Evolutionary conservation across 2,797 vertebrate genomes (phyloP).

Genomic region (Diplodus puntazzo): DNA sequence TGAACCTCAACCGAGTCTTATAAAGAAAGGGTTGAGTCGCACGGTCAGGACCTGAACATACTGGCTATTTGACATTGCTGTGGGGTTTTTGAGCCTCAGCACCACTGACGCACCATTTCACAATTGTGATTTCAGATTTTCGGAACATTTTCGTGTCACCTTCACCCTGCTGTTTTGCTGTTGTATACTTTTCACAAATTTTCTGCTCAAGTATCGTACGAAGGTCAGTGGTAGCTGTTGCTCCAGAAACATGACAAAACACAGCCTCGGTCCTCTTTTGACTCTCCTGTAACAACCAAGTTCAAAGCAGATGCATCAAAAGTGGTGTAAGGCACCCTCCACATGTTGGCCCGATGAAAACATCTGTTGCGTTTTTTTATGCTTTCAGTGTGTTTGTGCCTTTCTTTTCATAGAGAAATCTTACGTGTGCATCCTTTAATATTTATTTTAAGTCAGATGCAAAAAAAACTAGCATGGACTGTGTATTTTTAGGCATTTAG

Average conservation of each 20-base stretch:
- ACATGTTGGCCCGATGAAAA: constrained; percentile 27
- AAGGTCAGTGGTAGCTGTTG: constrained; percentile 40
- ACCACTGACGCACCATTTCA: constrained; percentile 15
- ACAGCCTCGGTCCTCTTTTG: constrained; percentile 30
- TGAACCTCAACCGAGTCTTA: constrained; percentile 19
- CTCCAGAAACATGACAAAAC: constrained; percentile 41
- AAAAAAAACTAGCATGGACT: constrained; percentile 21
- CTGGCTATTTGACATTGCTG: constrained; percentile 4
- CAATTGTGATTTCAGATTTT: constrained; percentile 1
- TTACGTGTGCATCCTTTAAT: too few relatives aligned
- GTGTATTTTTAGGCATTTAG: constrained; percentile 5
- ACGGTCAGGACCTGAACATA: constrained; percentile 20
- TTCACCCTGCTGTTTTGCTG: not conserved
- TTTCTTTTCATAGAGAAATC: constrained; percentile 14
- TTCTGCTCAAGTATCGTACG: not conserved
- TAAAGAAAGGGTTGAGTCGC: not conserved
- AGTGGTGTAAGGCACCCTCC: constrained; percentile 41
- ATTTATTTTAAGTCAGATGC: not conserved
- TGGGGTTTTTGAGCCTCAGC: constrained; percentile 27
- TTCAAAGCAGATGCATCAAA: constrained; percentile 61
- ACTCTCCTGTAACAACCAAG: constrained; percentile 49
- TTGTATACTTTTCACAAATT: not conserved
- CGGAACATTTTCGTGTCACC: not conserved
- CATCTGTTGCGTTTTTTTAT: constrained; percentile 17
- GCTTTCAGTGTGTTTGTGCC: constrained; percentile 44